Evolutionary conservation across 1,140 invertebrate genomes (phyloP), one percentile per base, ranked within the genome.

Genomic region (Drosophila ercepeae): DNA sequence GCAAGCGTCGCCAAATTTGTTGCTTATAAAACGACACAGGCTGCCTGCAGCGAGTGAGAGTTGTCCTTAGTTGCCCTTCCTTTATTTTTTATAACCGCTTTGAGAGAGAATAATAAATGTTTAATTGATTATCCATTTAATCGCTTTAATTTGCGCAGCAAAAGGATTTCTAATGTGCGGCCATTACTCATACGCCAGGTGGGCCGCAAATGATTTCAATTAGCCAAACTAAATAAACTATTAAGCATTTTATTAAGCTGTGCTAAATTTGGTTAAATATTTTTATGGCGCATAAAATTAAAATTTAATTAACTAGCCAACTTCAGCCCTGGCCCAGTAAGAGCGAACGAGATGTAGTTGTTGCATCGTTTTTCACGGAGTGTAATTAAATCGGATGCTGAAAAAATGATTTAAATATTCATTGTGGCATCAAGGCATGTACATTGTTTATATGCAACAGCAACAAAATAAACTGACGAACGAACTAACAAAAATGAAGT

Each of bases 1-100:
- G 81, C 81, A 69, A 76, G 81, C 81, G 76, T 73, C 72, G 76
- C 67, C 81, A 86, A 84, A 84, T 84, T 86, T 86, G 81, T 78
- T 64, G 72, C 70, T 71, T 53, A 19, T 42, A 53, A 63, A 63
- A 53, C 64, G 23, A 34, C 36, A 16, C 13, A 23, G 42, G 23
- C 49, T 46, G 67, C 69, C 68, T 54, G 69, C 18, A 46, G 69
- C 45, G 45, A 53, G 14, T 23, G 34, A 11, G n/a, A 13, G 36
- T 11, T 32, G 25, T 51, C 44, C 32, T 41, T 29, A 27, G 18
- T 14, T 11, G 11, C 39, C 23, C n/a, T 14, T 6, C 21, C 8
- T 18, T 21, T 13, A 4, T 14, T 11, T 25, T 41, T 42, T 1
- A 0, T 13, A 39, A 16, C 14, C 13, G 7, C 4, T 14, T 39